Percentiles rank a stretch among this genome's conserved stretches.
phyloP scores from a whole-genome alignment of 1,140 invertebrate species.

The Procambarus clarkii region DNA sequence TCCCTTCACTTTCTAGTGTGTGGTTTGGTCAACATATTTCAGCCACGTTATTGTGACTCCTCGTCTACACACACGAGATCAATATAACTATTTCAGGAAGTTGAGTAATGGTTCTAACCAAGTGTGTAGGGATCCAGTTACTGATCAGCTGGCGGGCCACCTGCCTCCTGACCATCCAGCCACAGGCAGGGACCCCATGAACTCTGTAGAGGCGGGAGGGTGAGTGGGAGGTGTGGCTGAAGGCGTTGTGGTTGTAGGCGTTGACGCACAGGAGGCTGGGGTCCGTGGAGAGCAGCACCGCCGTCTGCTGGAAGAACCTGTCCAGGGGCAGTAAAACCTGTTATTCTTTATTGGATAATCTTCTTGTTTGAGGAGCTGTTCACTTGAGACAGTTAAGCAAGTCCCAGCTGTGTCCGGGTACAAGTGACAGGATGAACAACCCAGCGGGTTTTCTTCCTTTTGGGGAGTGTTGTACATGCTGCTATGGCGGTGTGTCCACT shows the following conservation, averaged over 20 bases:
- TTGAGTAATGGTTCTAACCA: slow-evolving; percentile 10
- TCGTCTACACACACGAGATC: no score
- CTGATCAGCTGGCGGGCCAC: slow-evolving; percentile 32
- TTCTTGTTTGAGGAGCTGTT: no score
- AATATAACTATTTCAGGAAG: not conserved
- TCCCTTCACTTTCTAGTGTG: no score
- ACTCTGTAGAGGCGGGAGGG: slow-evolving; percentile 39
- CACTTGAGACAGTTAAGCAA: no score
- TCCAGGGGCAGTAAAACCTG: not conserved
- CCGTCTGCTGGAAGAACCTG: slow-evolving; percentile 60
- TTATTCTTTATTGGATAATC: slow-evolving; percentile 15
- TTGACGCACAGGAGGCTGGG: slow-evolving; percentile 44
- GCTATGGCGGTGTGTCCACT: no score
- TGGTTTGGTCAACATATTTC: no score
- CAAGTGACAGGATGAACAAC: no score
- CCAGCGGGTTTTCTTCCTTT: no score
- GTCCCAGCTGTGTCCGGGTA: no score
- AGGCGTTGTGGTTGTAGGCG: slow-evolving; percentile 66
- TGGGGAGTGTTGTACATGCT: no score
- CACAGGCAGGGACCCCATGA: slow-evolving; percentile 56
- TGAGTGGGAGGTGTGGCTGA: slow-evolving; percentile 30
- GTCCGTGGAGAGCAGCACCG: slow-evolving; percentile 11
- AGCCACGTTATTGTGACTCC: no score
- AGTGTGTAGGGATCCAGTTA: slow-evolving; percentile 39
- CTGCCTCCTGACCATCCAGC: slow-evolving; percentile 50